A percentile compares a stretch with the other conserved stretches of the same genome.
These are phyloP conservation scores for Caenorhabditis brenneri DNA, from an alignment of 1,140 invertebrate species.

Conservation along the genomic window DNA sequence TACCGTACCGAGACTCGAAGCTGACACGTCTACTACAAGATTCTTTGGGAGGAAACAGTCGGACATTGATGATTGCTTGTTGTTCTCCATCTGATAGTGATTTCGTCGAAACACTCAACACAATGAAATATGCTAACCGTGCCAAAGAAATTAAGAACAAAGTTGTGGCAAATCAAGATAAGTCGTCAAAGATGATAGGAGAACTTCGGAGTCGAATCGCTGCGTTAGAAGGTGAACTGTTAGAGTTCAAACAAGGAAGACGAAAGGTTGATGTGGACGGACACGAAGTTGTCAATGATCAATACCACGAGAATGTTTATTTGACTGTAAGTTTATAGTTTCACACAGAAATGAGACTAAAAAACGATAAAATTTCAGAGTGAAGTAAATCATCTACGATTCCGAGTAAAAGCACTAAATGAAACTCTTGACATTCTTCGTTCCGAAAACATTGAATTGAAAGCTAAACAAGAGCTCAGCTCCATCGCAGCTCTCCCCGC, in stretches of 20 bases:
- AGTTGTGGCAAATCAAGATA: slow-evolving; percentile 78
- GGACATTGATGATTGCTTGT: slow-evolving; percentile 98
- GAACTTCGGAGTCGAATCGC: slow-evolving; percentile 85
- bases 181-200: slow-evolving; percentile 89
- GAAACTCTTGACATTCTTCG: slow-evolving; percentile 82
- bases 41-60: slow-evolving; percentile 92
- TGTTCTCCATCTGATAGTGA: slow-evolving; percentile 95
- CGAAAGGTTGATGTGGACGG: slow-evolving; percentile 85
- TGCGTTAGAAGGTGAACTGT: slow-evolving; percentile 84
- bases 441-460: slow-evolving; percentile 41
- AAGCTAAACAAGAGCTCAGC: slow-evolving; percentile 24
- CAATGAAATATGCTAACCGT: slow-evolving; percentile 94
- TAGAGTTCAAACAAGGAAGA: slow-evolving; percentile 87
- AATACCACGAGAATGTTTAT: slow-evolving; percentile 94
- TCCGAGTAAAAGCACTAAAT: slow-evolving; percentile 87
- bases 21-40: slow-evolving; percentile 78
- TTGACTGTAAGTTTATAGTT: slow-evolving; percentile 72
- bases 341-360: neutral
- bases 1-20: slow-evolving; percentile 75
- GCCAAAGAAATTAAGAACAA: slow-evolving; percentile 97
- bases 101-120: slow-evolving; percentile 98
- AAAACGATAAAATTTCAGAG: no score
- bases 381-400: slow-evolving; percentile 84
- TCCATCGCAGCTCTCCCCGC: neutral
- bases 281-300: slow-evolving; percentile 85